Conservation (phyloP, 2,888 invertebrate genomes). For the Pogonocherus hispidulus region DNA sequence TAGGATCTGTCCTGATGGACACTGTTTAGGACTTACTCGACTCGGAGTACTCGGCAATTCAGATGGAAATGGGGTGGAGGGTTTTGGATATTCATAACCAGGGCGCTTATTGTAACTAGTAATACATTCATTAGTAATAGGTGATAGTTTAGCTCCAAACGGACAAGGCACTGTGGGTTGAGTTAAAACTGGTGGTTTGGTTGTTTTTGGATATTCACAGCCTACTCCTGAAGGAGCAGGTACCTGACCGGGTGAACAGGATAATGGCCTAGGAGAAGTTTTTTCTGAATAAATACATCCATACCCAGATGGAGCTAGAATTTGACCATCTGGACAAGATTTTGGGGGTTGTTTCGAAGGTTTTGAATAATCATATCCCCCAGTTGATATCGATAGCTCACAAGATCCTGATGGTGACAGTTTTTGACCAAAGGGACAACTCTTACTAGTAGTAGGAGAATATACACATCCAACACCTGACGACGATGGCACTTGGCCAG, state of each 20-base stretch:
- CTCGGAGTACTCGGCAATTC: slow-evolving; percentile 3
- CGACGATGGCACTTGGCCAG: slow-evolving; percentile 42
- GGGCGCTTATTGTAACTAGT: neutral
- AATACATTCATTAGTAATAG: slow-evolving; percentile 30
- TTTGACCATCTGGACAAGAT: slow-evolving; percentile 6
- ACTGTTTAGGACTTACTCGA: slow-evolving; percentile 23
- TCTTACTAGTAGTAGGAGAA: slow-evolving; percentile 37
- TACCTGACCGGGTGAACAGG: slow-evolving; percentile 36
- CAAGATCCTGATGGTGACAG: slow-evolving; percentile 9
- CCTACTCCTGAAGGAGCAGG: slow-evolving; percentile 34
- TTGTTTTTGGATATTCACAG: slow-evolving; percentile 41
- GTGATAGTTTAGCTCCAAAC: slow-evolving; percentile 28
- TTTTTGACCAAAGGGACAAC: neutral
- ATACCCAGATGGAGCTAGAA: slow-evolving; percentile 26
- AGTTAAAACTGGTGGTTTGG: slow-evolving; percentile 52
- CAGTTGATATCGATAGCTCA: neutral
- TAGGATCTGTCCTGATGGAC: slow-evolving; percentile 41
- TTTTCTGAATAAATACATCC: slow-evolving; percentile 35
- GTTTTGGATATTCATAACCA: slow-evolving; percentile 39
- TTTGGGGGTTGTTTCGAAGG: neutral
- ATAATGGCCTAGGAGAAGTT: slow-evolving; percentile 16
- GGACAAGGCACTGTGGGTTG: slow-evolving; percentile 52
- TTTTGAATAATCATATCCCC: slow-evolving; percentile 34
- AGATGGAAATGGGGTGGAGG: slow-evolving; percentile 34
- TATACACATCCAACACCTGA: slow-evolving; percentile 43